Base-by-base conservation (phyloP, 2,888 invertebrate species). In the Trisateles emortualis region DNA sequence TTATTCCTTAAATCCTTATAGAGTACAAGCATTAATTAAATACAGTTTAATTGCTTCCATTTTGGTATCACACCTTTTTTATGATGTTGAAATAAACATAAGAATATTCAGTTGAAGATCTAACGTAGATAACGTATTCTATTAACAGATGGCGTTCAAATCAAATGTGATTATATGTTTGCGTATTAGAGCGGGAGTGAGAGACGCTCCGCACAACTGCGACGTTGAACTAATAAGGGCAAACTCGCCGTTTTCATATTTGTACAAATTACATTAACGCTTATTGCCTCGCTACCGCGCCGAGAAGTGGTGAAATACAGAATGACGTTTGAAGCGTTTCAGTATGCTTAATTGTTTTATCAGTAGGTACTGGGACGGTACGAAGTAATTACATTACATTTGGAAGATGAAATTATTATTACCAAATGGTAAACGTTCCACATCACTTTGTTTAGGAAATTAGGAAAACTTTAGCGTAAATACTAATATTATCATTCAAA, bases 211-310 rank as follows among this genome's bases (percentile, higher is more conserved):
- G 69, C 78, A 77, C 78, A 78, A 82, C 78, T 79, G 80, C 75
- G 78, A 75, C 80, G 78, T 71, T 72, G 64, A 79, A 81, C 83
- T 89, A 88, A 88, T 87, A 88, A 87, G 84, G 82, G 78, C 75
- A 81, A 84, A 84, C 78, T 83, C 81, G 79, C 72, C 83, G 78
- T 87, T 87, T 86, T 84, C 87, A 87, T 88, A 88, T 89, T 88
- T 88, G 86, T 82, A 73, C 86, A 85, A 87, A 90, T 88, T 86
- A 88, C 83, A 80, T 87, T 86, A 88, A 87, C 77, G 82, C 81
- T 87, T 82, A 86, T 84, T 84, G 83, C 86, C 76, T 60, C 56
- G 66, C 72, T 80, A 67, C 71, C 68, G 68, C 52, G 24, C 77
- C 72, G 78, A n/a, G n/a, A n/a, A n/a, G n/a, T 72, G 74, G 74